Evolutionary conservation across 2,113 vertebrate genomes (phyloP).

Genomic region (Cervus canadensis): DNA sequence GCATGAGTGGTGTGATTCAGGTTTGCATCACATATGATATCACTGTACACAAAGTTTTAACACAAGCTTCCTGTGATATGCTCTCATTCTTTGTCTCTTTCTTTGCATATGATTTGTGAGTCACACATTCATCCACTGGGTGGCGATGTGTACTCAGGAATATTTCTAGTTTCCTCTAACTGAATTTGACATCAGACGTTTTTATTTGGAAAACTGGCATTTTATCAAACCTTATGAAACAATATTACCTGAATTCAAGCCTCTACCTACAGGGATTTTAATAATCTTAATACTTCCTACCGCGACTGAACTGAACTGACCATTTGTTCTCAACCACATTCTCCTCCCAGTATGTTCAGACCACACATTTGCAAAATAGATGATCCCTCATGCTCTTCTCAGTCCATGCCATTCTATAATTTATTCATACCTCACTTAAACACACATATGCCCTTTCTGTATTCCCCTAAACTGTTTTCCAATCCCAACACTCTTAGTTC

Average conservation of each 20-base stretch:
- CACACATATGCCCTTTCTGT: background rate
- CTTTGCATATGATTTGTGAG: background rate
- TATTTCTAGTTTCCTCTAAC: background rate
- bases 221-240: background rate
- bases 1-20: background rate
- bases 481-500: background rate
- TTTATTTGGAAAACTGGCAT: background rate
- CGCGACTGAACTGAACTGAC: background rate
- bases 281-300: background rate
- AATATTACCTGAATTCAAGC: background rate
- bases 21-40: rapidly evolving
- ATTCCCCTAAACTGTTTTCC: background rate
- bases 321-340: background rate
- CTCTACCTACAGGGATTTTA: background rate
- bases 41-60: background rate
- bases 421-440: background rate
- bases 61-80: rapidly evolving
- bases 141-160: conserved; percentile 71
- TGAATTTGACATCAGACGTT: background rate
- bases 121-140: conserved; percentile 54
- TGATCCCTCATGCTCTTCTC: background rate
- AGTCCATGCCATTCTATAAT: background rate
- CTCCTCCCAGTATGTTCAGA: background rate
- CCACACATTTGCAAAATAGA: background rate
- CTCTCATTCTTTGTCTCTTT: conserved; percentile 3